Evolutionary conservation across 1,140 invertebrate genomes (phyloP), one percentile per base, ranked within the genome.

Genomic region (Homalodisca vitripennis): DNA sequence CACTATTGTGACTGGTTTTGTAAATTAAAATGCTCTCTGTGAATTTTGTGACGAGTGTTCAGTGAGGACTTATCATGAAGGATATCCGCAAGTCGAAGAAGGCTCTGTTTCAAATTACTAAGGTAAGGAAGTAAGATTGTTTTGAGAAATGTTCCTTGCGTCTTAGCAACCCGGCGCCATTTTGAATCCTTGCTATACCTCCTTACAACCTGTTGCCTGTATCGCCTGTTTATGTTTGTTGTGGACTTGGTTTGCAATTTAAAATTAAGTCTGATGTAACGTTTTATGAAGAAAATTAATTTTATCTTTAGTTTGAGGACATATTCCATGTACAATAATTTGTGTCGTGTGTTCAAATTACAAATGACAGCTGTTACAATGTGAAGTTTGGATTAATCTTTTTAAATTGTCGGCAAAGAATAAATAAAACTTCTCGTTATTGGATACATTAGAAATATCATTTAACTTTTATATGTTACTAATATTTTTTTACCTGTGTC

Each of bases 31-130:
- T 68, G 51, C 20, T 32, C 10, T 12, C n/a, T 2, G 3, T 63
- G 24, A 17, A 17, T 6, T 13, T 41, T 20, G 6, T 17, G 17
- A 32, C 29, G 41, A 30, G 65, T 67, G 66, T 62, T 34, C 60
- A 17, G 31, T 46, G 46, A 57, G 29, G 41, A 41, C 32, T 27
- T 66, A 75, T 73, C 70, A 82, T 82, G 82, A 84, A 82, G 78
- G 80, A 82, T 67, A 79, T 80, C 48, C 76, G 70, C 53, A 76
- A 77, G 3, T 78, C 77, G 67, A 78, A 79, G 67, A 79, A 78
- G 72, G 84, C 84, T 22, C 80, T 85, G 60, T 85, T 84, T 73
- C 85, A 86, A 76, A 82, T 86, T 64, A 80, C 84, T 30, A 86
- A 85, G 83, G 85, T 86, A 82, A 77, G 69, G 55, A 2, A 46